Evolutionary conservation across 2,888 invertebrate genomes (phyloP).

Genomic region (Ceraclea dissimilis): DNA sequence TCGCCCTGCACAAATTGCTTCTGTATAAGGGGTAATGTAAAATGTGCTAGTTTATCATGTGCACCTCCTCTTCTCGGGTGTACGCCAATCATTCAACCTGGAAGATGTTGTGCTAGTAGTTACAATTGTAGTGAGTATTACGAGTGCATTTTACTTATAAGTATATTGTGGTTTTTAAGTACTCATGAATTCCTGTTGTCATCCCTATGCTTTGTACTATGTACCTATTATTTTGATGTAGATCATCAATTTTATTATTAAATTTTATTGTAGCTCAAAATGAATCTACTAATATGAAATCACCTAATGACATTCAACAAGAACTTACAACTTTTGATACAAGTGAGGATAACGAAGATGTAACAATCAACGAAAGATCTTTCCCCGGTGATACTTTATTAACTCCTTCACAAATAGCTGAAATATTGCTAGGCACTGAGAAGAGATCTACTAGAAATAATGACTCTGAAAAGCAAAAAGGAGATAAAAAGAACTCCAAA

Average conservation of each 20-base stretch:
- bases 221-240: no score
- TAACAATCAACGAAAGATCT: slow-evolving; percentile 22
- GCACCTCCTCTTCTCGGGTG: slow-evolving; percentile 70
- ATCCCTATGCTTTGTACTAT: no score
- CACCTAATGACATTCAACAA: no score
- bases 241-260: no score
- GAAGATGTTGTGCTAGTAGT: slow-evolving; percentile 78
- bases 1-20: slow-evolving; percentile 72
- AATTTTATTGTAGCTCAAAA: no score
- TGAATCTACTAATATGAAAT: no score
- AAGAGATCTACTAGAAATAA: slow-evolving; percentile 29
- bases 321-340: no score
- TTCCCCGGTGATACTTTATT: slow-evolving; percentile 24
- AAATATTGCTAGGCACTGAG: slow-evolving; percentile 22
- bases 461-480: slow-evolving; percentile 15
- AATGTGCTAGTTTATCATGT: slow-evolving; percentile 70
- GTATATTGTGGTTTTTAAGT: no score
- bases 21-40: slow-evolving; percentile 64
- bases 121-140: slow-evolving; percentile 66
- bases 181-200: no score
- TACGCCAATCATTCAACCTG: slow-evolving; percentile 62
- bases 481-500: slow-evolving; percentile 13
- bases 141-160: background rate
- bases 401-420: slow-evolving; percentile 24
- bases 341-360: slow-evolving; percentile 6